Percentiles rank a stretch among this genome's conserved stretches.
Conservation (phyloP, 2,797 vertebrate genomes). For the Lagorchestes hirsutus region DNA sequence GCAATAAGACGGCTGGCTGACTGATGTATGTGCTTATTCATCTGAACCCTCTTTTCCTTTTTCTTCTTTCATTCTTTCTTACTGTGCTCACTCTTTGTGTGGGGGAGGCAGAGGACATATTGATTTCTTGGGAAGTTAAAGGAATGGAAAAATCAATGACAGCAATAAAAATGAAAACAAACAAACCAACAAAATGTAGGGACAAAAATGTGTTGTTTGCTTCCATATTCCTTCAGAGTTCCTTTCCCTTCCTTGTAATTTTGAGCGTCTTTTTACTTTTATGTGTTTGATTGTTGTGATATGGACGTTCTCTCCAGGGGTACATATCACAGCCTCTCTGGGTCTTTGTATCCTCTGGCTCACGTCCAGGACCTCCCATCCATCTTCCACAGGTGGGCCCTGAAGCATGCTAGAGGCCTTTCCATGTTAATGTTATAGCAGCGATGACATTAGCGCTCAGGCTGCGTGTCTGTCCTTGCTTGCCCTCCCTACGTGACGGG, state of each 20-base stretch:
- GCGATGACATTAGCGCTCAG: background rate
- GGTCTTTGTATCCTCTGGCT: background rate
- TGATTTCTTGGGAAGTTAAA: background rate
- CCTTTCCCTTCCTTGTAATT: background rate
- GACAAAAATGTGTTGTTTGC: background rate
- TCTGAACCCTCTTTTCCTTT: background rate
- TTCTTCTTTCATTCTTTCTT: background rate
- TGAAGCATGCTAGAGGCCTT: background rate
- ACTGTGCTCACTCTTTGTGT: background rate
- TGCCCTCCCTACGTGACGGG: background rate
- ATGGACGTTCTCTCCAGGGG: background rate
- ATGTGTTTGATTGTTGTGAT: background rate
- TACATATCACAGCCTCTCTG: background rate
- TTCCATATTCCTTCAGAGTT: background rate
- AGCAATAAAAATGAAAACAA: background rate
- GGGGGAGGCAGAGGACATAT: background rate
- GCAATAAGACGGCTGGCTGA: background rate
- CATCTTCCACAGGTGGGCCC: background rate
- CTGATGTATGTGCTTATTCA: background rate
- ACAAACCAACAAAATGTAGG: background rate
- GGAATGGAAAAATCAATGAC: background rate
- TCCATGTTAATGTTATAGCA: background rate
- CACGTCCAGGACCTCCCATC: background rate
- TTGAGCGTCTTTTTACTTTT: background rate
- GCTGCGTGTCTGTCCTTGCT: background rate